A percentile compares a stretch with the other conserved stretches of the same genome.
Evolutionary conservation across 2,113 vertebrate species (phyloP).

Genomic region (Nettapus auritus): DNA sequence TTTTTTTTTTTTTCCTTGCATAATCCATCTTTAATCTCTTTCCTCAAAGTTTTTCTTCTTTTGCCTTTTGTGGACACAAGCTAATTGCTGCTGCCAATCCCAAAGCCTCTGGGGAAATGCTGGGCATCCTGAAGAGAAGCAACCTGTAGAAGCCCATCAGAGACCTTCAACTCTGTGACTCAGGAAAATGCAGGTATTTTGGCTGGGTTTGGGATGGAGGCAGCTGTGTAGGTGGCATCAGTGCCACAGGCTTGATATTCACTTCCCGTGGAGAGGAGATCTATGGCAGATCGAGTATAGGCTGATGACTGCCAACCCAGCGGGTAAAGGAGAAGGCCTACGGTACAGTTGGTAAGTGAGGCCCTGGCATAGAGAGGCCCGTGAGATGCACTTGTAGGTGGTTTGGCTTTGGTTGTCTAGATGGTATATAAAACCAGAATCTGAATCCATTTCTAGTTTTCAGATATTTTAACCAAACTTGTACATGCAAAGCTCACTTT

Average conservation of each 20-base stretch:
- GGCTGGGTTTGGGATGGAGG: background rate
- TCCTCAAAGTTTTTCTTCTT: conserved; percentile 29
- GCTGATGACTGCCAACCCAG: background rate
- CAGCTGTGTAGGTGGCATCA: background rate
- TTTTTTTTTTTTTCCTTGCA: background rate
- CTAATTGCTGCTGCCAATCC: background rate
- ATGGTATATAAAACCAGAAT: background rate
- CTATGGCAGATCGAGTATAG: background rate
- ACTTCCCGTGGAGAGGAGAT: background rate
- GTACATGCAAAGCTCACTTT: background rate
- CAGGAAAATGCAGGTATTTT: background rate
- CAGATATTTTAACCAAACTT: background rate
- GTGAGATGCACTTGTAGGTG: background rate
- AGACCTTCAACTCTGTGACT: background rate
- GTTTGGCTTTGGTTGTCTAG: background rate
- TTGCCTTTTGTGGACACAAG: background rate
- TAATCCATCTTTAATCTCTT: conserved; percentile 23
- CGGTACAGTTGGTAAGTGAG: background rate
- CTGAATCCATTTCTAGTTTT: conserved; percentile 25
- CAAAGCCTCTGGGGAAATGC: background rate
- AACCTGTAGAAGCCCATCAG: background rate
- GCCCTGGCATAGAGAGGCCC: background rate
- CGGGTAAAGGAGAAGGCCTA: background rate
- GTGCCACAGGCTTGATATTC: background rate
- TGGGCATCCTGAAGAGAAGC: background rate